Evolutionary conservation across 1,140 invertebrate genomes (phyloP).

Genomic region (Lepidostoma basale): DNA sequence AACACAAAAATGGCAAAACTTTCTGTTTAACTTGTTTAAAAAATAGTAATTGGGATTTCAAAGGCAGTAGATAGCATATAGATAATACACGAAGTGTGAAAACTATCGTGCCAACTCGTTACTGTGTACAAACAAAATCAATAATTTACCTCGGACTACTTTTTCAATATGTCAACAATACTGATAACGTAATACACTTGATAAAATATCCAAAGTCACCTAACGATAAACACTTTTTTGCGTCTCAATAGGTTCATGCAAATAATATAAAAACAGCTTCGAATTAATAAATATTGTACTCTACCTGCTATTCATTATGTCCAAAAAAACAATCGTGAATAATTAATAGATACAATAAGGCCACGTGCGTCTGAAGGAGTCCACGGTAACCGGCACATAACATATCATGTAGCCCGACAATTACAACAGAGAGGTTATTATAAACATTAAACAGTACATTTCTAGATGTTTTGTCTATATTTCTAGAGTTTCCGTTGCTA

Average conservation of each 20-base stretch:
- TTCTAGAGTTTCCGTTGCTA: too few species aligned
- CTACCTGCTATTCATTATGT: slow-evolving; percentile 9
- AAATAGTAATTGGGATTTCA: too few species aligned
- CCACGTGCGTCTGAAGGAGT: not conserved
- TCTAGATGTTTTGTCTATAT: not conserved
- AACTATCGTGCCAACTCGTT: too few species aligned
- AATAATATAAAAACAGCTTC: not conserved
- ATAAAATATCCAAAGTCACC: not conserved
- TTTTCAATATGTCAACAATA: too few species aligned
- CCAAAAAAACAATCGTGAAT: not conserved
- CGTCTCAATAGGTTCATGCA: not conserved
- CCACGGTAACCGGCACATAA: not conserved
- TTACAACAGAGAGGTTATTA: not conserved
- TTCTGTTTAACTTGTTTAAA: too few species aligned
- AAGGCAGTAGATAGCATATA: too few species aligned
- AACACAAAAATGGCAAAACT: too few species aligned
- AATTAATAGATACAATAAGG: not conserved
- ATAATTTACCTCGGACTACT: too few species aligned
- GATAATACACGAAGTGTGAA: too few species aligned
- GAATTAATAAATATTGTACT: not conserved
- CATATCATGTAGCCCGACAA: too few species aligned
- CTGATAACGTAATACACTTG: too few species aligned
- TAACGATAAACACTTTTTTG: not conserved
- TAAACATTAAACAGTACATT: not conserved
- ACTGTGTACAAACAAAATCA: too few species aligned